Conservation (phyloP, 2,113 vertebrate genomes). For the Ictidomys tridecemlineatus region DNA sequence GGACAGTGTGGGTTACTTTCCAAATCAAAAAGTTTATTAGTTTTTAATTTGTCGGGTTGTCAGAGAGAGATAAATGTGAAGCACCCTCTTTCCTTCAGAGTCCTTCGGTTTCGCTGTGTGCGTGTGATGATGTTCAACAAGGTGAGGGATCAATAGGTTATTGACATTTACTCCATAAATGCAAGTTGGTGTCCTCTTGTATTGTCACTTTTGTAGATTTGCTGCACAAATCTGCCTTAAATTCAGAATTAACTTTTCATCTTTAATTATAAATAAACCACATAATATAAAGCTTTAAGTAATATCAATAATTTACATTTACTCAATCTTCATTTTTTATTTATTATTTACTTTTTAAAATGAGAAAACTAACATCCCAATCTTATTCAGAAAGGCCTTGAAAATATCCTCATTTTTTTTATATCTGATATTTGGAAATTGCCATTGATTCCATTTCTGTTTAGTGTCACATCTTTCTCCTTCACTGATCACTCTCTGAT, state of each 20-base stretch:
- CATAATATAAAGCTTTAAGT: background rate
- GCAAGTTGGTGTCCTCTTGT: background rate
- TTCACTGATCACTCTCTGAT: background rate
- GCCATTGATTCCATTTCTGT: background rate
- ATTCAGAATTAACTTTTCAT: background rate
- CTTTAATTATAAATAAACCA: background rate
- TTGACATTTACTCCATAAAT: background rate
- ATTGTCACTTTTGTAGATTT: background rate
- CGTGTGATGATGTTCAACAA: background rate
- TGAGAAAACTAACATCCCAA: background rate
- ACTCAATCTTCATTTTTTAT: background rate
- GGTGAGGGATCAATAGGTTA: background rate
- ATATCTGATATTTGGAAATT: background rate
- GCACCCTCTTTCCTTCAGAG: background rate
- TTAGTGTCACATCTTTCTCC: background rate
- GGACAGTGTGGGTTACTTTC: background rate
- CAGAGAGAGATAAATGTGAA: background rate
- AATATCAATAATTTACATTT: conserved; percentile 13
- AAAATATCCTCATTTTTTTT: background rate
- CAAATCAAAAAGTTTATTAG: conserved; percentile 57
- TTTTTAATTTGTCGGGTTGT: conserved; percentile 61
- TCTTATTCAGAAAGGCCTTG: background rate
- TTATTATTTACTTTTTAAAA: background rate
- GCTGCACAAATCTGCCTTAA: background rate
- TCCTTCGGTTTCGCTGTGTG: background rate